A percentile compares a stretch with the other conserved stretches of the same genome.
phyloP scores from a whole-genome alignment of 2,797 vertebrate species.

The Gallirallus australis region DNA sequence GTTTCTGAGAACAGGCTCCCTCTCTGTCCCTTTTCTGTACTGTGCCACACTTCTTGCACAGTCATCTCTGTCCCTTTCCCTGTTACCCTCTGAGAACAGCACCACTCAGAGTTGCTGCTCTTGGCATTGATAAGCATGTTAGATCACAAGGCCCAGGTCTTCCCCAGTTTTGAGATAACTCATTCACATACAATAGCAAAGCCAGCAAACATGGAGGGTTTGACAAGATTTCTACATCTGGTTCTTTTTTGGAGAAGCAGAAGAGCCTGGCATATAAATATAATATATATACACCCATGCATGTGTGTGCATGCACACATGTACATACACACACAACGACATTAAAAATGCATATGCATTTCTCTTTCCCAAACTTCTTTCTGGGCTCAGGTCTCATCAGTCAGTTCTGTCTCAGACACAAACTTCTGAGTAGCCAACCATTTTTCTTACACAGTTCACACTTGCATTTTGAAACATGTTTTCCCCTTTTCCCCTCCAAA shows the following conservation, averaged over 20 bases:
- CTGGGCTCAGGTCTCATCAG: not conserved
- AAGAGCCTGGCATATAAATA: not conserved
- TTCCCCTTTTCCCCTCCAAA: not conserved
- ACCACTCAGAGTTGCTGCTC: not conserved
- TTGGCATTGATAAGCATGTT: not conserved
- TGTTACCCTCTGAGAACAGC: not conserved
- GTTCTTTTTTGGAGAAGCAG: not conserved
- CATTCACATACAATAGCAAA: not conserved
- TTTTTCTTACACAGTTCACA: not conserved
- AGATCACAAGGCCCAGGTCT: not conserved
- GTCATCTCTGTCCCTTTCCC: not conserved
- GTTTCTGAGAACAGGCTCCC: not conserved
- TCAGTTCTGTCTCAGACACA: not conserved
- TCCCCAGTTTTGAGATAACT: not conserved
- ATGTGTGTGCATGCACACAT: rapidly evolving
- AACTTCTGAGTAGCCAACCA: not conserved
- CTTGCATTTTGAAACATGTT: not conserved
- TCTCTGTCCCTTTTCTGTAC: not conserved
- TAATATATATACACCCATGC: not conserved
- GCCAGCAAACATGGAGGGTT: not conserved
- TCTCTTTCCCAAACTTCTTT: not conserved
- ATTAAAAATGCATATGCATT: not conserved
- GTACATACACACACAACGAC: not conserved
- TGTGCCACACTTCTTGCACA: not conserved
- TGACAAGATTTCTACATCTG: not conserved